phyloP scores from a whole-genome alignment of 2,888 invertebrate species.

The Hymenopus coronatus region DNA sequence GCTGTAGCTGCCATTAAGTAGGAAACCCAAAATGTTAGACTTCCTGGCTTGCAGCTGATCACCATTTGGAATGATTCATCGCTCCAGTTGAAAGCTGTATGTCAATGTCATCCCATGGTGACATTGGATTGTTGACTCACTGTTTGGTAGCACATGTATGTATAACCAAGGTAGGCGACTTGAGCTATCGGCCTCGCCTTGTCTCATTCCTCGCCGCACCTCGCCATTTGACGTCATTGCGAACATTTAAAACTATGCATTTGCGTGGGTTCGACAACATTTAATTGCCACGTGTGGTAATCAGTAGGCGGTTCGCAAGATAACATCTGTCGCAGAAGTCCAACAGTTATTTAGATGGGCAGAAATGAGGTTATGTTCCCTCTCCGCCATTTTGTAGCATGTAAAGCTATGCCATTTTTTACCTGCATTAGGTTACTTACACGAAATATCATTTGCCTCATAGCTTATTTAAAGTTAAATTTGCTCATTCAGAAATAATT shows the following conservation, averaged over 20 bases:
- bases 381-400: not conserved
- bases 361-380: not conserved
- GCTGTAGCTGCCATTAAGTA: no score
- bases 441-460: no score
- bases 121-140: not conserved
- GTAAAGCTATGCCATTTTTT: not conserved
- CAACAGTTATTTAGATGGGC: not conserved
- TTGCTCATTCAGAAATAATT: no score
- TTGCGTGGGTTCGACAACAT: not conserved
- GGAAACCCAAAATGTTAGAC: not conserved
- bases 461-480: no score
- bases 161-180: not conserved
- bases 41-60: not conserved
- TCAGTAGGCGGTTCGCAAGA: not conserved
- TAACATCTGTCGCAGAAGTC: not conserved
- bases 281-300: not conserved
- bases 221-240: not conserved
- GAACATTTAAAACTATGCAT: not conserved
- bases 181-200: not conserved
- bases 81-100: not conserved
- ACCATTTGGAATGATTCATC: not conserved
- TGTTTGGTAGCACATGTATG: not conserved
- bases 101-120: not conserved
- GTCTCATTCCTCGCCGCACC: not conserved
- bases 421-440: no score